These are phyloP conservation scores for Coryphaenoides rupestris DNA, from an alignment of 2,113 vertebrate species.

Conservation along the genomic window DNA sequence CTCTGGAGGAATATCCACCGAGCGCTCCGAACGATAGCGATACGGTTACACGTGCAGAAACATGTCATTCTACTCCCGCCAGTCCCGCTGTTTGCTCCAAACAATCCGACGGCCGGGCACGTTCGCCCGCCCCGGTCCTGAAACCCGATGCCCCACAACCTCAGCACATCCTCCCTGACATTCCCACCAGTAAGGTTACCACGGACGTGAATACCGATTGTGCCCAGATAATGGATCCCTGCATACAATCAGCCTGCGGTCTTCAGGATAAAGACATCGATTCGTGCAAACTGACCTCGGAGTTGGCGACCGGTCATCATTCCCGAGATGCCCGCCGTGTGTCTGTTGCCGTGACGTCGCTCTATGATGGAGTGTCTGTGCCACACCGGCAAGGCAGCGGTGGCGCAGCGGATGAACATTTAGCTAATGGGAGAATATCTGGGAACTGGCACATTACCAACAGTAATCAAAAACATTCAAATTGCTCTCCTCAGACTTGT, in stretches of 20 bases:
- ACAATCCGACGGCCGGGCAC: slow-evolving; percentile 1
- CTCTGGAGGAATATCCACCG: not conserved
- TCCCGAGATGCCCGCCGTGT: slow-evolving; percentile 3
- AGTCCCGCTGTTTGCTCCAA: slow-evolving; percentile 7
- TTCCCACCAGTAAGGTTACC: not conserved
- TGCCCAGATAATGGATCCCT: not conserved
- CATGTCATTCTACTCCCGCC: not conserved
- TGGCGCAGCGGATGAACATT: not conserved
- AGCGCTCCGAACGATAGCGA: slow-evolving; percentile 8
- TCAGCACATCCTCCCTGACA: slow-evolving; percentile 14
- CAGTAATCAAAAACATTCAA: slow-evolving; percentile 11
- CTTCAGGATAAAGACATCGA: not conserved
- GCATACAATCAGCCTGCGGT: not conserved
- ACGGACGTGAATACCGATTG: slow-evolving; percentile 5
- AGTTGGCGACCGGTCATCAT: slow-evolving; percentile 8
- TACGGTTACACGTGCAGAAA: slow-evolving; percentile 1
- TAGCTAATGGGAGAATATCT: not conserved
- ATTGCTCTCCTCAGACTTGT: slow-evolving; percentile 15
- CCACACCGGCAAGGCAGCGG: not conserved
- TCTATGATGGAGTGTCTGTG: slow-evolving; percentile 10
- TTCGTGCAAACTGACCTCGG: slow-evolving; percentile 9
- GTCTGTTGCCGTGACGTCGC: not conserved
- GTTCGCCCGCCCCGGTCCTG: not conserved
- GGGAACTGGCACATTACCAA: not conserved
- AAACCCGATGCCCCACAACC: not conserved